These are phyloP conservation scores for Apostichopus japonicus DNA, from an alignment of 35 echinoderm and acorn worm genomes.

Conservation along the genomic window DNA sequence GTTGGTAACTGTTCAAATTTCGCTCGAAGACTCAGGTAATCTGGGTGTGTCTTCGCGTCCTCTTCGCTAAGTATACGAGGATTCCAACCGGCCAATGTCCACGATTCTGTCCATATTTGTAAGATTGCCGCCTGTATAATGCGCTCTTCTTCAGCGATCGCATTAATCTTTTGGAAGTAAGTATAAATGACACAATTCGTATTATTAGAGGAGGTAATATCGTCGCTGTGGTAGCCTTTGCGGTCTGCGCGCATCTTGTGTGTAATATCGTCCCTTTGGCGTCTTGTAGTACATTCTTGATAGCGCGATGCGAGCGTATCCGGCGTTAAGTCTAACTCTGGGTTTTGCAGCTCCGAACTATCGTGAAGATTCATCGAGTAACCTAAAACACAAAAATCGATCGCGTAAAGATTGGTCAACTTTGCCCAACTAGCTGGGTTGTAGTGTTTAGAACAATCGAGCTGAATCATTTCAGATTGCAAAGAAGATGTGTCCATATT, in stretches of 20 bases:
- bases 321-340: not conserved
- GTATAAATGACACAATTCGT: not conserved
- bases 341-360: not conserved
- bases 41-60: not conserved
- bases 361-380: not conserved
- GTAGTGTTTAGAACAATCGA: conserved; percentile 14
- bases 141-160: not conserved
- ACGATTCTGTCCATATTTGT: not conserved
- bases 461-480: not conserved
- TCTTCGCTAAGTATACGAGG: not conserved
- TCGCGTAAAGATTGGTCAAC: conserved; percentile 1
- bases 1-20: not conserved
- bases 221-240: not conserved
- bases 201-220: not conserved
- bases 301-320: too few relatives aligned
- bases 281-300: too few relatives aligned
- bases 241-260: not conserved
- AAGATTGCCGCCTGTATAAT: not conserved
- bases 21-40: not conserved
- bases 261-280: too few relatives aligned
- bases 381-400: conserved; percentile 39
- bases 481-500: not conserved
- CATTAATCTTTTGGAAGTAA: not conserved
- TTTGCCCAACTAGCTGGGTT: not conserved
- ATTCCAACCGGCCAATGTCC: conserved; percentile 5